phyloP scores from a whole-genome alignment of 1,140 invertebrate species.

The Bathynomus jamesi region DNA sequence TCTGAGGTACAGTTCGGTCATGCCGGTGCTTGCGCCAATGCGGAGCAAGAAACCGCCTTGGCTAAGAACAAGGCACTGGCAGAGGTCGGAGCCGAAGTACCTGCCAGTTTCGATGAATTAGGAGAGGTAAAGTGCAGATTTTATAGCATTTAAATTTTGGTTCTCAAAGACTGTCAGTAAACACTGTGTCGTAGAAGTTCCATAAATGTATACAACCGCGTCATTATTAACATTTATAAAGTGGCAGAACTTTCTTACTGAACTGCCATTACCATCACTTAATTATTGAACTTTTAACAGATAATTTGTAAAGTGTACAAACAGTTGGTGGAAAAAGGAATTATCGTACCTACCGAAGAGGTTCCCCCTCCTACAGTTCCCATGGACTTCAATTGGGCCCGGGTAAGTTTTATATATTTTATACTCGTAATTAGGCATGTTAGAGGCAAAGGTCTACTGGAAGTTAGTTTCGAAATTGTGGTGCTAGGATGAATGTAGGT shows the following conservation, averaged over 20 bases:
- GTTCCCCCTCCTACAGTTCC: constrained; percentile 95
- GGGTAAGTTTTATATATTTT: constrained; percentile 60
- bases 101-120: constrained; percentile 85
- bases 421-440: too few species aligned
- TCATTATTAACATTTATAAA: too few species aligned
- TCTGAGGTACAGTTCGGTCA: constrained; percentile 99
- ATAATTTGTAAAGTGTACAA: constrained; percentile 53
- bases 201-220: too few species aligned
- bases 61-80: constrained; percentile 83
- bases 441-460: too few species aligned
- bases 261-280: too few species aligned
- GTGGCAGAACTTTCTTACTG: too few species aligned
- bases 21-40: constrained; percentile 95
- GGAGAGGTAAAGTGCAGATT: constrained; percentile 55
- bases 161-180: too few species aligned
- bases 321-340: constrained; percentile 68
- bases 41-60: constrained; percentile 84
- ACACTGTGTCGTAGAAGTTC: too few species aligned
- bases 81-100: constrained; percentile 78
- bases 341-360: constrained; percentile 79
- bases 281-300: too few species aligned
- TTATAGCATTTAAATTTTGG: too few species aligned
- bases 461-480: too few species aligned
- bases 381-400: constrained; percentile 99
- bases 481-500: too few species aligned